These are phyloP conservation scores for Coecobrya sp. DNA, from an alignment of 2,888 invertebrate genomes.

Conservation along the genomic window DNA sequence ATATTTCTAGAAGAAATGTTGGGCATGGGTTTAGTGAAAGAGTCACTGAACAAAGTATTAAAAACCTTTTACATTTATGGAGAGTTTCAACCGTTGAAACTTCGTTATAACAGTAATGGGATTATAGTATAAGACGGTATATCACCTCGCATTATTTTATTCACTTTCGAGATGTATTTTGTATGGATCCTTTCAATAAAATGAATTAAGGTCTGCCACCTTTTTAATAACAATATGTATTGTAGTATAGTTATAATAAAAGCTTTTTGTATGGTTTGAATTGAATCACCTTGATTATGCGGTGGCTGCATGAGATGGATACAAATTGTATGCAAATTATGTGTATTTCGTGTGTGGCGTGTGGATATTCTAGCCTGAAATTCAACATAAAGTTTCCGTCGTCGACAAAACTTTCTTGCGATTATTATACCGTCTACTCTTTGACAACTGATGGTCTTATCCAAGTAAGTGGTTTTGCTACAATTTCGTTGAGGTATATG, in stretches of 20 bases:
- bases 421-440: background rate
- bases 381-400: constrained; percentile 7
- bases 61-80: background rate
- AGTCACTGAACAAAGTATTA: background rate
- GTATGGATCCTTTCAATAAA: constrained; percentile 1
- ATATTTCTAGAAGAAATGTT: background rate
- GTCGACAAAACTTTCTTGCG: constrained; percentile 26
- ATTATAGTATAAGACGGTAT: background rate
- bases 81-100: background rate
- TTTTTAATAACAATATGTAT: constrained; percentile 25
- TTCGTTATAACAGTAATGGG: too few species aligned
- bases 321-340: constrained; percentile 1
- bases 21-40: background rate
- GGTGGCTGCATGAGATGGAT: constrained; percentile 6
- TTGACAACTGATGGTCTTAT: constrained; percentile 46
- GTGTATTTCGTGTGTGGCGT: background rate
- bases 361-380: background rate
- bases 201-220: constrained; percentile 21
- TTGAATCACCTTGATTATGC: background rate
- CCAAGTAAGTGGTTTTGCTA: constrained; percentile 21
- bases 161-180: constrained; percentile 10
- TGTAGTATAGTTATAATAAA: constrained; percentile 1
- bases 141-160: background rate
- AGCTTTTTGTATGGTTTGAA: background rate
- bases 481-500: background rate